These are phyloP conservation scores for Heliocidaris erythrogramma DNA, from an alignment of 35 echinoderm and acorn worm genomes.

Conservation along the genomic window DNA sequence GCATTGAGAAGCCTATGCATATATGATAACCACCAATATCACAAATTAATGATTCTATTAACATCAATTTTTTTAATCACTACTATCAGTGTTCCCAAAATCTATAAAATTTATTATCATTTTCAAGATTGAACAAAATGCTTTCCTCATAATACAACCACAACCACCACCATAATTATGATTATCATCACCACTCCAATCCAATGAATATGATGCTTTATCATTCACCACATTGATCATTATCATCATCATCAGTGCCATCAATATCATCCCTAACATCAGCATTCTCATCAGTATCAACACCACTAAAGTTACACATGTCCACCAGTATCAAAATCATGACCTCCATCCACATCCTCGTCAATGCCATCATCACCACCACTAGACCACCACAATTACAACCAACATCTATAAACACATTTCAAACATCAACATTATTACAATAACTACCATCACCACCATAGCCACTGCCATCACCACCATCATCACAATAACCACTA, in stretches of 20 bases:
- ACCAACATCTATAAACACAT: too few species aligned
- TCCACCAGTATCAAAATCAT: background rate
- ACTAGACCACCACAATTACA: too few species aligned
- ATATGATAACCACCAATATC: too few species aligned
- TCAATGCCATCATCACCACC: too few species aligned
- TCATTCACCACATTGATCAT: background rate
- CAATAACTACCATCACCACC: too few species aligned
- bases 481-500: too few species aligned
- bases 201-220: too few species aligned
- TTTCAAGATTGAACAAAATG: too few species aligned
- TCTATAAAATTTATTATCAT: background rate
- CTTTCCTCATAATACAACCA: background rate
- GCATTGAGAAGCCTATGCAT: too few species aligned
- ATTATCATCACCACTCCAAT: background rate
- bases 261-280: background rate
- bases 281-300: background rate
- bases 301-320: background rate
- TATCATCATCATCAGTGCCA: too few species aligned
- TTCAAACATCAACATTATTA: too few species aligned
- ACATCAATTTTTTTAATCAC: background rate
- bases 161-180: background rate
- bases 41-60: background rate
- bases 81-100: background rate
- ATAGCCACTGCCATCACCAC: too few species aligned
- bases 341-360: background rate